Evolutionary conservation across 1,140 invertebrate species (phyloP).

Genomic region (Mactra quadrangularis): DNA sequence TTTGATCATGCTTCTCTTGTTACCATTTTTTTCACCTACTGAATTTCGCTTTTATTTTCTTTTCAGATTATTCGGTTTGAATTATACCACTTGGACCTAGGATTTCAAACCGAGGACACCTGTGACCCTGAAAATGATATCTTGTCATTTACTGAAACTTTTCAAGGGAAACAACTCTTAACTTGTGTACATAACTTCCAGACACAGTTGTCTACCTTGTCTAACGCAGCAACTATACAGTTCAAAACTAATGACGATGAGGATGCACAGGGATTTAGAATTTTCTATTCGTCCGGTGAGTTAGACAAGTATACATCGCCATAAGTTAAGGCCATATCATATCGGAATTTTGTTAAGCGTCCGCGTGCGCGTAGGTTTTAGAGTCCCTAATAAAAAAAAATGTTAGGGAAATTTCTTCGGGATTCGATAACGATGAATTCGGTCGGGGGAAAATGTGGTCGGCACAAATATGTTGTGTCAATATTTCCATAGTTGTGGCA

Average conservation of each 20-base stretch:
- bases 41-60: no score
- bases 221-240: slow-evolving; percentile 64
- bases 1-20: no score
- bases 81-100: slow-evolving; percentile 75
- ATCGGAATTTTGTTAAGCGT: no score
- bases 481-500: no score
- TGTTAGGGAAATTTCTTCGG: no score
- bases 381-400: no score
- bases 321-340: not conserved
- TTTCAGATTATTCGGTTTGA: slow-evolving; percentile 72
- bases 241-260: slow-evolving; percentile 68
- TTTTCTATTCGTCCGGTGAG: slow-evolving; percentile 71
- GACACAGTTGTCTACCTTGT: slow-evolving; percentile 41
- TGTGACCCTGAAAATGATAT: slow-evolving; percentile 69
- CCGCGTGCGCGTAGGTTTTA: no score
- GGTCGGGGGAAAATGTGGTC: no score
- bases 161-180: slow-evolving; percentile 15
- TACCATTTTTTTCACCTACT: no score
- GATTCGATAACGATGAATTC: no score
- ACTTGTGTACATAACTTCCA: slow-evolving; percentile 23
- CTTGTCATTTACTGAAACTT: slow-evolving; percentile 26
- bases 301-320: not conserved
- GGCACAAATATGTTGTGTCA: no score
- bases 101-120: slow-evolving; percentile 57
- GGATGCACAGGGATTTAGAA: slow-evolving; percentile 72